A percentile compares a stretch with the other conserved stretches of the same genome.
These are phyloP conservation scores for Ammodramus savannarum DNA, from an alignment of 2,113 vertebrate genomes.

Conservation along the genomic window DNA sequence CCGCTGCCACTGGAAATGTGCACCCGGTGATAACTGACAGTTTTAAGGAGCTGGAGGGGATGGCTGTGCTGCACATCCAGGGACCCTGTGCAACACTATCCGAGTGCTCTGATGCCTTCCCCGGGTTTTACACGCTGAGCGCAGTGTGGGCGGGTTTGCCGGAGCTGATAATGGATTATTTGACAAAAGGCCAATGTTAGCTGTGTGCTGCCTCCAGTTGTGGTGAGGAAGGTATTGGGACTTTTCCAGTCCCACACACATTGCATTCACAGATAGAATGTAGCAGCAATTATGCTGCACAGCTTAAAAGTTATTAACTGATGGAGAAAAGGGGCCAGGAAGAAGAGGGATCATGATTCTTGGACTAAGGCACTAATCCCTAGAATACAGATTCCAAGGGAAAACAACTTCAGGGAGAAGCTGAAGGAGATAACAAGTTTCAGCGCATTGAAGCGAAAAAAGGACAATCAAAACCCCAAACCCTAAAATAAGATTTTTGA, in stretches of 20 bases:
- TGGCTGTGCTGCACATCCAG: neutral
- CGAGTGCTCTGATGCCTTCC: neutral
- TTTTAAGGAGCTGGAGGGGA: neutral
- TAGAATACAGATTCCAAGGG: neutral
- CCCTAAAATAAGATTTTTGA: neutral
- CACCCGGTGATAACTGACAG: neutral
- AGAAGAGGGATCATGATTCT: neutral
- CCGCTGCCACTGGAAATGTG: constrained; percentile 10
- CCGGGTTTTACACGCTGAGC: neutral
- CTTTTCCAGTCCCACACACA: constrained; percentile 32
- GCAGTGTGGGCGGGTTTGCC: neutral
- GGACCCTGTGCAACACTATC: neutral
- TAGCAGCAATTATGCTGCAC: neutral
- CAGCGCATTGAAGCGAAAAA: neutral
- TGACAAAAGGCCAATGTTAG: constrained; percentile 28
- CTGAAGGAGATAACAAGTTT: constrained; percentile 1
- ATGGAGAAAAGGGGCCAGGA: neutral
- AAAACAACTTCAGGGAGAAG: neutral
- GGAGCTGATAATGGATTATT: constrained; percentile 37
- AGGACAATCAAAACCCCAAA: constrained; percentile 3
- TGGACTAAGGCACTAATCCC: neutral
- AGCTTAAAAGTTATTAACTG: constrained; percentile 4
- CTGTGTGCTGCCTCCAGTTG: constrained; percentile 13
- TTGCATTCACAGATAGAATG: neutral
- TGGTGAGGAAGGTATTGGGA: constrained; percentile 32